phyloP scores from a whole-genome alignment of 2,113 vertebrate species.

The Glareola pratincola region DNA sequence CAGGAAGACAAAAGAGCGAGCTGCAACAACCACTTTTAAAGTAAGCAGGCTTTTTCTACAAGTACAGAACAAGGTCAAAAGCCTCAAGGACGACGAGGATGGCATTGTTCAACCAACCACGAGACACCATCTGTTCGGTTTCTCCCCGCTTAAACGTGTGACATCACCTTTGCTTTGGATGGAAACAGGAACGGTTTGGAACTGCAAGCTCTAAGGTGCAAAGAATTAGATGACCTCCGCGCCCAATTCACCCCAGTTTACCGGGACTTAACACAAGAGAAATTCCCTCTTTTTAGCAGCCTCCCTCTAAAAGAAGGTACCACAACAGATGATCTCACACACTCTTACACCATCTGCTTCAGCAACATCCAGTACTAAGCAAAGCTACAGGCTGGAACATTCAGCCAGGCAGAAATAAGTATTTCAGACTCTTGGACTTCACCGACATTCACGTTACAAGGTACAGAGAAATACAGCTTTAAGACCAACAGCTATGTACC shows the following conservation, averaged over 20 bases:
- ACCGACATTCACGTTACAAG: not conserved
- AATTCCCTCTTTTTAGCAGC: not conserved
- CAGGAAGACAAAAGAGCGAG: not conserved
- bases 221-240: not conserved
- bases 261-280: not conserved
- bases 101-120: not conserved
- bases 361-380: not conserved
- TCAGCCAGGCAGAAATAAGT: not conserved
- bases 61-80: not conserved
- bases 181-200: not conserved
- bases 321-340: not conserved
- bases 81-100: not conserved
- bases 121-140: not conserved
- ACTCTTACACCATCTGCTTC: not conserved
- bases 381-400: not conserved
- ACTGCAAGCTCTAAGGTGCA: not conserved
- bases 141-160: not conserved
- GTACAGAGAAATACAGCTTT: not conserved
- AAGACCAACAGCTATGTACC: not conserved
- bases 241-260: not conserved
- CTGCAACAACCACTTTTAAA: not conserved
- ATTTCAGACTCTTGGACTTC: not conserved
- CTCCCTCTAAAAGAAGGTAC: not conserved
- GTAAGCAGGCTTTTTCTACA: not conserved
- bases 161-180: not conserved